Evolutionary conservation across 2,888 invertebrate genomes (phyloP), one percentile per base, ranked within the genome.

Genomic region (Xestia c-nigrum): DNA sequence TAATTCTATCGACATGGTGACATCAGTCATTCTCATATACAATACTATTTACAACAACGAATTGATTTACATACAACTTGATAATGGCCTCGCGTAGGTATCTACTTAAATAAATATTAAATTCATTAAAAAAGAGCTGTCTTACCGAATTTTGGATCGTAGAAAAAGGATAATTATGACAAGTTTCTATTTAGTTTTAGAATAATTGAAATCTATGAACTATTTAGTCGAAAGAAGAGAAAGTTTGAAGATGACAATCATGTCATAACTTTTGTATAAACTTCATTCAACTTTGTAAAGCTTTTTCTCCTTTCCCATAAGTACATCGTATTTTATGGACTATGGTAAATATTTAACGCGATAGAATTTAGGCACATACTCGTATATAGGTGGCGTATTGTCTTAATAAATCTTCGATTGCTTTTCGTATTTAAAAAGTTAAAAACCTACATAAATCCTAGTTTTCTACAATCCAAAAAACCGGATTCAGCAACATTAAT

Each of bases 41-140:
- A 88, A 91, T 91, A 91, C 88, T 95, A 95, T 94, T 91, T 94
- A 95, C 94, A 94, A 89, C 88, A 94, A 94, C 91, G 92, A 93
- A 93, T 88, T 90, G 88, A 90, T 91, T 90, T 93, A 94, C 91
- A 93, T 93, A 90, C 90, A 91, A 91, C 88, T 90, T 87, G 90
- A 91, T 89, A 92, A 87, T 89, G 87, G 85, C 90, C 89, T 90
- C 87, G 86, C 65, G 31, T 31, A 31, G 31, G 43, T 65, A 88
- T 88, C 88, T 91, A 91, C 90, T 89, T 89, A 89, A 91, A 90
- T 85, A 84, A 91, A 87, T 83, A 85, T 81, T 85, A 61, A 85
- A 82, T 80, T 83, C 76, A 85, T 85, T 57, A 7, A 59, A 87
- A 87, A 86, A 89, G 81, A 86, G 86, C 85, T 74, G 75, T 75